These are phyloP conservation scores for Himantopus leucocephalus DNA, from an alignment of 2,113 vertebrate genomes.

Conservation along the genomic window DNA sequence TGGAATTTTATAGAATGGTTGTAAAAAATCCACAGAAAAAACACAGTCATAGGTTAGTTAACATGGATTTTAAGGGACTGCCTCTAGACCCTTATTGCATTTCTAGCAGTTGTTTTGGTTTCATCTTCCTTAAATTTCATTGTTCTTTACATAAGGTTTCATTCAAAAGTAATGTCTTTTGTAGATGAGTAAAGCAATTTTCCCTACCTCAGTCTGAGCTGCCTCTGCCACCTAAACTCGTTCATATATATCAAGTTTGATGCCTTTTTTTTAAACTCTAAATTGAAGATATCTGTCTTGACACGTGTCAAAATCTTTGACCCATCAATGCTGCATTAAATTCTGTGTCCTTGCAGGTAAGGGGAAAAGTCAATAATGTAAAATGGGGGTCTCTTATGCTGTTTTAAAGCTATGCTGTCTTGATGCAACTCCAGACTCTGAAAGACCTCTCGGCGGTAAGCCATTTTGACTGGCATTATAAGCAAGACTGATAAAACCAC, in stretches of 20 bases:
- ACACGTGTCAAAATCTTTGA: constrained; percentile 38
- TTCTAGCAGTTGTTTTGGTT: not conserved
- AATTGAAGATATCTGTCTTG: constrained; percentile 40
- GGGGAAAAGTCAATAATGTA: constrained; percentile 25
- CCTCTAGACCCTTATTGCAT: not conserved
- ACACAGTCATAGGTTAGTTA: not conserved
- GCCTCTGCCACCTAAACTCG: not conserved
- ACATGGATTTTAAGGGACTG: not conserved
- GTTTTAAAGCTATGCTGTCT: constrained; percentile 4
- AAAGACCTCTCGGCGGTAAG: not conserved
- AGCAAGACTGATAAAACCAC: constrained; percentile 43
- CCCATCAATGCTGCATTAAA: constrained; percentile 28
- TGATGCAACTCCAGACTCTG: not conserved
- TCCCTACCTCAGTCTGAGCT: not conserved
- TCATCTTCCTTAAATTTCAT: not conserved
- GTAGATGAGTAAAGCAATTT: not conserved
- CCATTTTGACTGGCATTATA: constrained; percentile 27
- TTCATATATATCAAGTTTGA: not conserved
- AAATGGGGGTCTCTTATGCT: not conserved
- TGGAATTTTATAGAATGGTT: not conserved
- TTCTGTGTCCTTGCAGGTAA: constrained; percentile 34
- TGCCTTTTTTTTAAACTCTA: not conserved
- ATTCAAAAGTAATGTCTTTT: not conserved
- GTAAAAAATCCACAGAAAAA: not conserved
- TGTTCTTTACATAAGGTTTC: not conserved